Base-by-base conservation (phyloP, 92 coral and sea anemone species). In the Porites divaricata region DNA sequence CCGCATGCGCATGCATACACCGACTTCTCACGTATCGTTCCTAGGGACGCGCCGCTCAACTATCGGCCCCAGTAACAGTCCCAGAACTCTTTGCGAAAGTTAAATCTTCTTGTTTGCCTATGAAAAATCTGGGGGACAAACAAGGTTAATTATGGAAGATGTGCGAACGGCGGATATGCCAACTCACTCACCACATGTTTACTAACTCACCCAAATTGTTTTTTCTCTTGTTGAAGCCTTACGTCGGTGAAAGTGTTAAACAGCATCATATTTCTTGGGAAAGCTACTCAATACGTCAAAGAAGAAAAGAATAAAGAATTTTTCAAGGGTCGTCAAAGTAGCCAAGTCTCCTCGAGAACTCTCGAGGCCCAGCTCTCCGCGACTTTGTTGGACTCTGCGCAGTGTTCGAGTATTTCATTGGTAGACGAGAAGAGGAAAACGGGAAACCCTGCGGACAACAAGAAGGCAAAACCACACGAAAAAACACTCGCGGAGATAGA, bases 231-330 rank as follows among this genome's bases (percentile, higher is more conserved):
- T 68, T n/a, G 8, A 25, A 97, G 99, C 85, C 90, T 97, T 28
- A 86, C 89, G 24, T 92, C 99, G 17, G 88, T 95, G 6, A 97
- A 97, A 80, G 92, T 97, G 57, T 90, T 97, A 45, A 97, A 95
- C 93, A 97, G 99, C 86, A 97, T 97, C 45, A 86, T 97, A 48
- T 87, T 97, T 48, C 93, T 97, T 69, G 99, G 99, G 12, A 92
- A 95, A 80, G 98, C 99, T 11, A 72, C 94, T 53, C 94, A 91
- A 61, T 92, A 95, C 69, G 95, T 96, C 80, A 87, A 90, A 51
- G 95, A 94, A 72, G 91, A 85, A 89, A 93, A 91, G 65, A 79
- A 87, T 54, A 66, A 78, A 45, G 95, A 87, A 67, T 70, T 87
- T 12, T 8, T 24, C 23, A 68, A 51, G 66, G 11, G 24, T 26